phyloP scores from a whole-genome alignment of 1,140 invertebrate species.

The Zaprionus capensis region DNA sequence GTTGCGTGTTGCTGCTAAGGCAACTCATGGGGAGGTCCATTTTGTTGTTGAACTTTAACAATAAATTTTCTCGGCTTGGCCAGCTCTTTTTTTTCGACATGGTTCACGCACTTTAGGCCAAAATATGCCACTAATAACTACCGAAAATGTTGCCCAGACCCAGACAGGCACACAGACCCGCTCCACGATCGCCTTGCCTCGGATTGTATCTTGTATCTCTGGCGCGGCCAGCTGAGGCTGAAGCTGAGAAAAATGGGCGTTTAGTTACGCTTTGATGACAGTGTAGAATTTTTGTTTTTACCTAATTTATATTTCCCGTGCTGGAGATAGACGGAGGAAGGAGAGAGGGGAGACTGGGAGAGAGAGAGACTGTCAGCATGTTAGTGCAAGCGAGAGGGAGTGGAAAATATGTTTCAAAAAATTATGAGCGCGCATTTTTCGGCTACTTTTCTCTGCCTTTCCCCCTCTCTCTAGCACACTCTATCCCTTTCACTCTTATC shows the following conservation, averaged over 20 bases:
- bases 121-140: constrained; percentile 83
- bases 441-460: constrained; percentile 16
- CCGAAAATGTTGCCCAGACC: constrained; percentile 69
- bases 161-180: neutral
- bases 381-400: neutral
- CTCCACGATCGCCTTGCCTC: constrained; percentile 38
- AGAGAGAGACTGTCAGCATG: neutral
- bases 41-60: constrained; percentile 79
- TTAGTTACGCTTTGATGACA: constrained; percentile 83
- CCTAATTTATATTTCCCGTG: constrained; percentile 79
- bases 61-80: constrained; percentile 76
- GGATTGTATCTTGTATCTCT: constrained; percentile 16
- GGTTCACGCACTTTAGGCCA: constrained; percentile 82
- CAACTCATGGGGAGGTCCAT: constrained; percentile 73
- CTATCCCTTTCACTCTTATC: neutral
- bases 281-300: constrained; percentile 71
- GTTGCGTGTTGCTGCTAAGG: constrained; percentile 48
- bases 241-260: constrained; percentile 82
- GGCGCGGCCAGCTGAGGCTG: neutral
- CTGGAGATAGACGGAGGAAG: neutral
- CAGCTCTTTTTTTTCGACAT: constrained; percentile 74
- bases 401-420: constrained; percentile 37
- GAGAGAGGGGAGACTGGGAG: neutral
- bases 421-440: constrained; percentile 38
- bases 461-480: neutral